These are phyloP conservation scores for Entelurus aequoreus DNA, from an alignment of 2,113 vertebrate genomes.

Conservation along the genomic window DNA sequence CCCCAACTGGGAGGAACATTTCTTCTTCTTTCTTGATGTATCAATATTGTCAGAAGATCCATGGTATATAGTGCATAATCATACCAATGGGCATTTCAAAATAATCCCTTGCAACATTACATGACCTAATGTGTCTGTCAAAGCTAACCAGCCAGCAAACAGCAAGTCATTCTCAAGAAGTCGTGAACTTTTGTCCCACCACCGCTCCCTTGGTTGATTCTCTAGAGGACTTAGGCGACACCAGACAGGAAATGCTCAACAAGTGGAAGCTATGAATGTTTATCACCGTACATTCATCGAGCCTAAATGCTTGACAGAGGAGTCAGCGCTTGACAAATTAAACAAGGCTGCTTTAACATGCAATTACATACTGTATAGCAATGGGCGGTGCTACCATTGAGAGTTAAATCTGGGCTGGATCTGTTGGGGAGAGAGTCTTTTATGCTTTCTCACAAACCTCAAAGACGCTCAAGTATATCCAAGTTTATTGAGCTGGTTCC, in stretches of 20 bases:
- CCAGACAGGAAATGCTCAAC: conserved; percentile 74
- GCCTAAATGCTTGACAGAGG: conserved; percentile 38
- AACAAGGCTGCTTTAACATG: conserved; percentile 19
- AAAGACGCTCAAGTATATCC: neutral
- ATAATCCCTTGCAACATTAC: conserved; percentile 38
- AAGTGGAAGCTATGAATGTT: conserved; percentile 72
- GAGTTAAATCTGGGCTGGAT: conserved; percentile 34
- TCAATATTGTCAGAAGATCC: conserved; percentile 26
- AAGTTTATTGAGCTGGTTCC: too few species aligned
- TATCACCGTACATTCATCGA: conserved; percentile 66
- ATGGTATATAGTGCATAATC: neutral
- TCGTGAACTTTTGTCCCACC: conserved; percentile 72
- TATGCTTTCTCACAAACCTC: conserved; percentile 47
- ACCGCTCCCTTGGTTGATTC: conserved; percentile 51
- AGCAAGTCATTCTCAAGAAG: conserved; percentile 61
- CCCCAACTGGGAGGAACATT: too few species aligned
- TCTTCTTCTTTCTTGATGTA: neutral
- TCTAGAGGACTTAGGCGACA: conserved; percentile 64
- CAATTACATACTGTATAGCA: conserved; percentile 4
- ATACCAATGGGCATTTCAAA: too few species aligned
- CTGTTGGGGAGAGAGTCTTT: conserved; percentile 32
- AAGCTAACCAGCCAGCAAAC: conserved; percentile 47
- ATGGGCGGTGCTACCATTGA: conserved; percentile 9
- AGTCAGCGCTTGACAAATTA: conserved; percentile 22
- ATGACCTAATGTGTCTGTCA: conserved; percentile 53